Evolutionary conservation across 2,888 invertebrate species (phyloP).

Genomic region (Netelia virgata): DNA sequence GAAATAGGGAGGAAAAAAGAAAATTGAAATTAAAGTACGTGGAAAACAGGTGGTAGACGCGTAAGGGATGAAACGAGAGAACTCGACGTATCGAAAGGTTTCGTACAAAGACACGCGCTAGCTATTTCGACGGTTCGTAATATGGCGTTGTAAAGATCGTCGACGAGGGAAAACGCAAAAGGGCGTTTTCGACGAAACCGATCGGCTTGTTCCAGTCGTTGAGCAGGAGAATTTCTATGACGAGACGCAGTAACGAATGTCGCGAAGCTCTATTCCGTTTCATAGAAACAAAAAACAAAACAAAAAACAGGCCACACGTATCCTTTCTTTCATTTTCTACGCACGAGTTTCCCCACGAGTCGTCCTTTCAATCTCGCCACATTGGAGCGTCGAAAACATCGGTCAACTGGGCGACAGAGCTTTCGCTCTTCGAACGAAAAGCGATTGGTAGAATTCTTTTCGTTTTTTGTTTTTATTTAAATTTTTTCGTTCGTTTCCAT

Average conservation of each 20-base stretch:
- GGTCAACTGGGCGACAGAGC: background rate
- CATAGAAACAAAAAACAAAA: background rate
- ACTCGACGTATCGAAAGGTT: conserved; percentile 15
- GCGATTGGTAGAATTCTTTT: background rate
- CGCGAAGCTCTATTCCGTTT: background rate
- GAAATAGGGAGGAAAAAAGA: background rate
- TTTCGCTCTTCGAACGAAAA: conserved; percentile 24
- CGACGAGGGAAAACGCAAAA: background rate
- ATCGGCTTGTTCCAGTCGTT: conserved; percentile 16
- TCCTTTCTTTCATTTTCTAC: background rate
- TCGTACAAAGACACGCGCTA: conserved; percentile 2
- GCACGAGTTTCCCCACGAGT: background rate
- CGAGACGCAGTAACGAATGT: background rate
- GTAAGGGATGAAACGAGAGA: background rate
- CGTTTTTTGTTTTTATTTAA: background rate
- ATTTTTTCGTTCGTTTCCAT: background rate
- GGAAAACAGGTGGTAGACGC: background rate
- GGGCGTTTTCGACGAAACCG: background rate
- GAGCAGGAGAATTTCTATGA: background rate
- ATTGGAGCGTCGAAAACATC: conserved; percentile 20
- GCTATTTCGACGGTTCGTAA: conserved; percentile 27
- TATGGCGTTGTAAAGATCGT: background rate
- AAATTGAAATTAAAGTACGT: background rate
- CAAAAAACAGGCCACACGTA: background rate
- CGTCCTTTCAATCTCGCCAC: conserved; percentile 14